Percentiles rank a stretch among this genome's conserved stretches.
Conservation (phyloP, 2,888 invertebrate genomes). For the Chymomyza caudatula region DNA sequence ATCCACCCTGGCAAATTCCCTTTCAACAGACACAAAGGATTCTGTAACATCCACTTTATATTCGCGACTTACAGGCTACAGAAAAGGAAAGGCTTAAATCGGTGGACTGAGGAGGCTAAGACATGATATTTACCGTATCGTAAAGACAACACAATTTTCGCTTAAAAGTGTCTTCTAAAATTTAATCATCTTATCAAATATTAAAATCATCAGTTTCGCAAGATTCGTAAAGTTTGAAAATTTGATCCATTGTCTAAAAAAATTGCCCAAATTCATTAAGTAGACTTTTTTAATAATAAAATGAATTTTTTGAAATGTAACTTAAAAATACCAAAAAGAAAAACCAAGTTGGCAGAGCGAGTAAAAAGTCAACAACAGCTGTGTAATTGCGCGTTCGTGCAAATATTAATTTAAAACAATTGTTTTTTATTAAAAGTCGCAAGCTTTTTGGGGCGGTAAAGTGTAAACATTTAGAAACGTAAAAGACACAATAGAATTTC, state of each 20-base stretch:
- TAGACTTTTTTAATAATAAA: not conserved
- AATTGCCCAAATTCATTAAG: not conserved
- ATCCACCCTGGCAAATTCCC: too few species aligned
- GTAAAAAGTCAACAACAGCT: not conserved
- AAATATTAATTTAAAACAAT: not conserved
- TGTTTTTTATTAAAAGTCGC: not conserved
- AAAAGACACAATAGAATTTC: not conserved
- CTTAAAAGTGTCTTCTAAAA: too few species aligned
- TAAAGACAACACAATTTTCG: too few species aligned
- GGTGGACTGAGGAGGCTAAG: too few species aligned
- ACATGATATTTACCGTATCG: too few species aligned
- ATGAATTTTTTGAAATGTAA: not conserved
- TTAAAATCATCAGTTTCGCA: too few species aligned
- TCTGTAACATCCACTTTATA: too few species aligned
- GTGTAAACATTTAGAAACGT: not conserved
- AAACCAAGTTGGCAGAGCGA: not conserved
- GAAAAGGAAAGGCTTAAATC: too few species aligned
- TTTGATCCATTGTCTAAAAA: not conserved
- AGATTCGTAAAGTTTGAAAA: too few species aligned
- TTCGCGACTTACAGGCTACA: too few species aligned
- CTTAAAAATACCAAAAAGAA: not conserved
- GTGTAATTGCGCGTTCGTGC: not conserved
- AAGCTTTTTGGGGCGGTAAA: not conserved
- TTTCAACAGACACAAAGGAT: too few species aligned
- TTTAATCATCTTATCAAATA: too few species aligned